phyloP scores from a whole-genome alignment of 2,888 invertebrate species.

The Mythimna lalbum region DNA sequence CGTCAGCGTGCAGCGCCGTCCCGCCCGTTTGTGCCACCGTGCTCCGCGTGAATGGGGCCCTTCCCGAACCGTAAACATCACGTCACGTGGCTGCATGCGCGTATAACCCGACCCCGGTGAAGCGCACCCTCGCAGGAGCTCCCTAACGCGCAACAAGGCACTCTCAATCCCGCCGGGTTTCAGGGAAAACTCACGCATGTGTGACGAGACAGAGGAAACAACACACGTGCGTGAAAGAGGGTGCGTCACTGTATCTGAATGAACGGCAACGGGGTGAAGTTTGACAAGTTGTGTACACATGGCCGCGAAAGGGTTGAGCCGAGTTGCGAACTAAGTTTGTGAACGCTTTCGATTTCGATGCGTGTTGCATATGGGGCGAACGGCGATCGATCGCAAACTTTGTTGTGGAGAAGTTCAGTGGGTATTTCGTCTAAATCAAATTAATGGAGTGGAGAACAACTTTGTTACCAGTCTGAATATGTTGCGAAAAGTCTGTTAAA shows the following conservation, averaged over 20 bases:
- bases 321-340: conserved; percentile 82
- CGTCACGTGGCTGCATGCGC: conserved; percentile 76
- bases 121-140: conserved; percentile 57
- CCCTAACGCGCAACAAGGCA: conserved; percentile 56
- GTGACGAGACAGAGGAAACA: conserved; percentile 77
- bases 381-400: conserved; percentile 82
- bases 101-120: conserved; percentile 73
- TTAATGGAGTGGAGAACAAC: conserved; percentile 62
- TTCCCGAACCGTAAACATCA: conserved; percentile 74
- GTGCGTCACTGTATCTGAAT: conserved; percentile 82
- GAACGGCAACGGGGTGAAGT: conserved; percentile 86
- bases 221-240: conserved; percentile 85
- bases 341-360: conserved; percentile 86
- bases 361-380: conserved; percentile 86
- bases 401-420: conserved; percentile 73
- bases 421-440: conserved; percentile 72
- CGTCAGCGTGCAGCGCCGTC: conserved; percentile 59
- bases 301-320: conserved; percentile 85
- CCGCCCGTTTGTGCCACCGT: conserved; percentile 63
- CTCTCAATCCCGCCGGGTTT: conserved; percentile 70
- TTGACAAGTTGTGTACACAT: conserved; percentile 85
- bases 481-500: conserved; percentile 67
- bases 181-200: conserved; percentile 80
- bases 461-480: conserved; percentile 42
- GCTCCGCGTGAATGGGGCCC: conserved; percentile 79